Base-by-base conservation (phyloP, 2,797 vertebrate species). In the Miichthys miiuy region DNA sequence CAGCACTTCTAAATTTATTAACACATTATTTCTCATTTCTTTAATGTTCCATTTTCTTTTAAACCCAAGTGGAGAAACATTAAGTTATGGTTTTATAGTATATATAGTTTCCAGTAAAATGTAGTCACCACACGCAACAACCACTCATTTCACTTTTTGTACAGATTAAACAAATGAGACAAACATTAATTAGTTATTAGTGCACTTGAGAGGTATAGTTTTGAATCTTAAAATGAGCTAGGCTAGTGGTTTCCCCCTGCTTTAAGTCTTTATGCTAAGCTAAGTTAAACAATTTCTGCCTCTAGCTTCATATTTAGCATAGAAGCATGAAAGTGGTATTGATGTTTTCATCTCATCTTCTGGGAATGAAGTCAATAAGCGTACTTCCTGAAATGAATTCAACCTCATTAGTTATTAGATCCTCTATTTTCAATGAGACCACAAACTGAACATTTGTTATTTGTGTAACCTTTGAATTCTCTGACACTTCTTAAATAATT, bases 401-500 rank as follows among this genome's bases (percentile, higher is more conserved):
- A 58, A 6, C 16, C 2, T 23, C 38, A 63, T 74, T 55, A 48
- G 21, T 13, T 38, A 42, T 56, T 20, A 30, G 16, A 61, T 14
- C 14, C 6, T 50, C 65, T 4, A 27, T 38, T 60, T 75, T 54
- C 50, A 75, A 69, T 44, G 1, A 76, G 56, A 58, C 18, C 46
- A 55, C 25, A 67, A 71, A 63, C 23, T 20, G 30, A 57, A 41
- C 48, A 6, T 61, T 68, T 72, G 20, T 27, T 68, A 72, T 27
- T 44, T 68, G 56, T 75, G 30, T 41, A 77, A 79, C 62, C 61
- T 75, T 3, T 75, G 47, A 71, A 79, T 70, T 58, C 41, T 51
- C 11, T 61, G 20, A 44, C 65, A 73, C 66, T 58, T 82, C 76
- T 57, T 47, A 38, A 74, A 64, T 68, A 5, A 77, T 84, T 68